Percentiles rank a stretch among this genome's conserved stretches.
Evolutionary conservation across 2,113 vertebrate species (phyloP).

Genomic region (Camelus dromedarius): DNA sequence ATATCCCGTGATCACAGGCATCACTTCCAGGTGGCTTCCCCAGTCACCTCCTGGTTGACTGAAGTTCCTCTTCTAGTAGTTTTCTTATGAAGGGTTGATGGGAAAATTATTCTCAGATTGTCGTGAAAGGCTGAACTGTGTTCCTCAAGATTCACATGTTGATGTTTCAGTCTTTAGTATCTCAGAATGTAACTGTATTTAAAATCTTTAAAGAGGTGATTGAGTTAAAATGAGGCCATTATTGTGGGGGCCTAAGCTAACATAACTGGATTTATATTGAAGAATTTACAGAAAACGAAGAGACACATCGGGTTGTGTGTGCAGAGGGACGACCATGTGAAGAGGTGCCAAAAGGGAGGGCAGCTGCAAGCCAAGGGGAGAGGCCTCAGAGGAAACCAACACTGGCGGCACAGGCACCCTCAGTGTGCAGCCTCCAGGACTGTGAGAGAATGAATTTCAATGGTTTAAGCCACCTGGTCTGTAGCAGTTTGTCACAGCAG

Average conservation of each 20-base stretch:
- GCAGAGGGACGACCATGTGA: not conserved
- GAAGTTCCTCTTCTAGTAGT: not conserved
- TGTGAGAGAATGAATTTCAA: not conserved
- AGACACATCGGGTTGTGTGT: not conserved
- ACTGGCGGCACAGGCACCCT: not conserved
- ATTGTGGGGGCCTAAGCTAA: not conserved
- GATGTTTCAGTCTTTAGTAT: not conserved
- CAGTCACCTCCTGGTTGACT: not conserved
- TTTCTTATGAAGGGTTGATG: not conserved
- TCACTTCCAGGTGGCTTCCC: not conserved
- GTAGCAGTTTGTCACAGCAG: not conserved
- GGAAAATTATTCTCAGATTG: not conserved
- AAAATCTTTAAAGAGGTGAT: not conserved
- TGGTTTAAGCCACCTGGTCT: not conserved
- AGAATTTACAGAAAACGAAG: not conserved
- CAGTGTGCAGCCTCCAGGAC: not conserved
- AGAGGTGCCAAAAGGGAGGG: not conserved
- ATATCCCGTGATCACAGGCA: not conserved
- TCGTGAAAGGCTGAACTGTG: not conserved
- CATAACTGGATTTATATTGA: not conserved
- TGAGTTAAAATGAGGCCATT: not conserved
- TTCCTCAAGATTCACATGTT: not conserved
- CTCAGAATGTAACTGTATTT: conserved; percentile 1
- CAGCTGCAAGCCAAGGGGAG: not conserved
- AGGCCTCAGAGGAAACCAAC: not conserved